phyloP scores from a whole-genome alignment of 2,888 invertebrate genomes.

The Lamellibrachia columna region DNA sequence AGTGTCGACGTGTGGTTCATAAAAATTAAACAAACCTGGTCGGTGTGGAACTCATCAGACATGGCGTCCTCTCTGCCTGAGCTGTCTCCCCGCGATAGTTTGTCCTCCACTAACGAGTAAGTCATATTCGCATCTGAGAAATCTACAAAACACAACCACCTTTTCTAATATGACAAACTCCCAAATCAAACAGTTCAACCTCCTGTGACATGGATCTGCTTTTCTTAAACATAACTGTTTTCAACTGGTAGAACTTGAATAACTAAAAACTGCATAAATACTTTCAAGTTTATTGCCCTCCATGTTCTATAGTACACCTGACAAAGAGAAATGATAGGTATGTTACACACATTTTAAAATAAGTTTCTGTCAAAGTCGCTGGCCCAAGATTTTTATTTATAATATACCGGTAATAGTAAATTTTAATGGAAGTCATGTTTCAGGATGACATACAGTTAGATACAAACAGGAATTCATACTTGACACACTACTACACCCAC shows the following conservation, averaged over 20 bases:
- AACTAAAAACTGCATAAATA: neutral
- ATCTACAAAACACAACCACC: neutral
- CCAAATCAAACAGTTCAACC: neutral
- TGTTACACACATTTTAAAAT: neutral
- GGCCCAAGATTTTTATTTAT: neutral
- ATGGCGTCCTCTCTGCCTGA: neutral
- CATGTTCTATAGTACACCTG: neutral
- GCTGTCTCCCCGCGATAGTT: neutral
- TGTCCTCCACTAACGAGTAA: neutral
- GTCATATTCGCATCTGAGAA: neutral
- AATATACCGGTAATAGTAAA: neutral
- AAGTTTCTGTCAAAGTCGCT: neutral
- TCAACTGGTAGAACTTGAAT: neutral
- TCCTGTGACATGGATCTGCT: neutral
- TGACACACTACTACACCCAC: constrained; percentile 36
- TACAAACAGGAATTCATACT: neutral
- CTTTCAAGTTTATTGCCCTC: neutral
- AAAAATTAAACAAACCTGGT: neutral
- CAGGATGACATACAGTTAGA: neutral
- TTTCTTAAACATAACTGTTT: neutral
- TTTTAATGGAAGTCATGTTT: constrained; percentile 17
- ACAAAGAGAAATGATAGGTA: neutral
- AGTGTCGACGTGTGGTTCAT: too few species aligned
- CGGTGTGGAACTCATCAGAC: neutral
- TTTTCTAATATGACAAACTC: neutral